Evolutionary conservation across 2,797 vertebrate species (phyloP).

Genomic region (Platalea minor): DNA sequence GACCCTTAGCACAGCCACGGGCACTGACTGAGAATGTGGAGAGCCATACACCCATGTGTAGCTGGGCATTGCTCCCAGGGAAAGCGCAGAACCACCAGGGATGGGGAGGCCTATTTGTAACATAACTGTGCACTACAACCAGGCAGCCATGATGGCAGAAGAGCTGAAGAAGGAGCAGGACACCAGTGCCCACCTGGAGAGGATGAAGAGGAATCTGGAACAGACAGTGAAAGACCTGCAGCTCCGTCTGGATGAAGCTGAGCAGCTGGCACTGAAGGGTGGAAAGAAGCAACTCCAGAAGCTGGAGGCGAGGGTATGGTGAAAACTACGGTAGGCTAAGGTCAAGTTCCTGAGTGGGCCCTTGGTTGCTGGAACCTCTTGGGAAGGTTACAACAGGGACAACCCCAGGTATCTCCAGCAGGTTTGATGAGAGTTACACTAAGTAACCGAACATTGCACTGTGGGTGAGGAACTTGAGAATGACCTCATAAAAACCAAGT

Average conservation of each 20-base stretch:
- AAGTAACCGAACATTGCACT: not conserved
- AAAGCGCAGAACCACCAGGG: not conserved
- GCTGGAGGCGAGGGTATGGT: slow-evolving; percentile 77
- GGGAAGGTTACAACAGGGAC: not conserved
- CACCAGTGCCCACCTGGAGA: slow-evolving; percentile 84
- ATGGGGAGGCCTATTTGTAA: not conserved
- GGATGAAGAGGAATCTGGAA: slow-evolving; percentile 88
- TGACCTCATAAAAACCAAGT: not conserved
- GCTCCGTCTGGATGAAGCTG: not conserved
- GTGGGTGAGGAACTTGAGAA: not conserved
- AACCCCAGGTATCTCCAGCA: not conserved
- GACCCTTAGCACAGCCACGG: not conserved
- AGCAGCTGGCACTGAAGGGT: slow-evolving; percentile 80
- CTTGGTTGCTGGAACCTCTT: not conserved
- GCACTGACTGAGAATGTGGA: not conserved
- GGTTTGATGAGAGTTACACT: not conserved
- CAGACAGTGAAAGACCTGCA: slow-evolving; percentile 73
- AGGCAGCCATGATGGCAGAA: slow-evolving; percentile 85
- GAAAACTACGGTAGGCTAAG: not conserved
- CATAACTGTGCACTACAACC: not conserved
- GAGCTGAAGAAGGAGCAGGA: slow-evolving; percentile 89
- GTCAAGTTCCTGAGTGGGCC: not conserved
- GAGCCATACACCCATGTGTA: rapidly evolving
- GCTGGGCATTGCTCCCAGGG: not conserved
- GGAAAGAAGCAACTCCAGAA: slow-evolving; percentile 88